phyloP scores from a whole-genome alignment of 2,113 vertebrate species.

The Lota lota region DNA sequence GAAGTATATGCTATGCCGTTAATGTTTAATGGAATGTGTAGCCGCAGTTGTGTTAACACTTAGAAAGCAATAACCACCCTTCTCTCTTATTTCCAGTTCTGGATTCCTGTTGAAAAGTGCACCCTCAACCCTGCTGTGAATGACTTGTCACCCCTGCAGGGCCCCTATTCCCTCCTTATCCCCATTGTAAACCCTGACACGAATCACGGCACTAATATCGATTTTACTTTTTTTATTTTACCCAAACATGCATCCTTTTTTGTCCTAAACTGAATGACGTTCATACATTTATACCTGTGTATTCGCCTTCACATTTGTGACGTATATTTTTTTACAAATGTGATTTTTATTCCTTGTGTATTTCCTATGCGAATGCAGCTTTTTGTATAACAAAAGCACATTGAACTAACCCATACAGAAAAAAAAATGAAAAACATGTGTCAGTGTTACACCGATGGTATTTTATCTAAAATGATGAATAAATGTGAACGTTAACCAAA shows the following conservation, averaged over 20 bases:
- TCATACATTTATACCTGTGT: slow-evolving; percentile 49
- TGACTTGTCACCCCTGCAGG: slow-evolving; percentile 70
- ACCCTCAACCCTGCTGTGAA: slow-evolving; percentile 80
- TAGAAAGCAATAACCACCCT: slow-evolving; percentile 83
- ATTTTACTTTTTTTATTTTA: slow-evolving; percentile 54
- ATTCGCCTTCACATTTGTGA: slow-evolving; percentile 66
- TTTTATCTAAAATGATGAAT: slow-evolving; percentile 48
- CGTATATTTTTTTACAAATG: slow-evolving; percentile 36
- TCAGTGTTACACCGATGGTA: slow-evolving; percentile 45
- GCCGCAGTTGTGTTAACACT: slow-evolving; percentile 51
- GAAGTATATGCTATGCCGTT: slow-evolving; percentile 43
- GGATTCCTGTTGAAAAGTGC: slow-evolving; percentile 90
- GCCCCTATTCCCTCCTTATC: slow-evolving; percentile 49
- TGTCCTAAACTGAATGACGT: slow-evolving; percentile 49
- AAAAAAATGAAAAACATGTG: slow-evolving; percentile 53
- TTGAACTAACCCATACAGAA: slow-evolving; percentile 43
- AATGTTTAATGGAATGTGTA: slow-evolving; percentile 44
- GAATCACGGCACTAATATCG: slow-evolving; percentile 50
- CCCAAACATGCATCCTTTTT: slow-evolving; percentile 33
- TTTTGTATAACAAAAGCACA: slow-evolving; percentile 57
- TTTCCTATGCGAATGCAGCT: slow-evolving; percentile 61
- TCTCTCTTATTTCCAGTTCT: slow-evolving; percentile 94
- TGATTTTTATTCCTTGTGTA: slow-evolving; percentile 49
- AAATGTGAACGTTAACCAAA: slow-evolving; percentile 66
- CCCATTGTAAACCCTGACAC: slow-evolving; percentile 53